Conservation (phyloP, 23 tunicate species). For the Aplidium turbinatum region DNA sequence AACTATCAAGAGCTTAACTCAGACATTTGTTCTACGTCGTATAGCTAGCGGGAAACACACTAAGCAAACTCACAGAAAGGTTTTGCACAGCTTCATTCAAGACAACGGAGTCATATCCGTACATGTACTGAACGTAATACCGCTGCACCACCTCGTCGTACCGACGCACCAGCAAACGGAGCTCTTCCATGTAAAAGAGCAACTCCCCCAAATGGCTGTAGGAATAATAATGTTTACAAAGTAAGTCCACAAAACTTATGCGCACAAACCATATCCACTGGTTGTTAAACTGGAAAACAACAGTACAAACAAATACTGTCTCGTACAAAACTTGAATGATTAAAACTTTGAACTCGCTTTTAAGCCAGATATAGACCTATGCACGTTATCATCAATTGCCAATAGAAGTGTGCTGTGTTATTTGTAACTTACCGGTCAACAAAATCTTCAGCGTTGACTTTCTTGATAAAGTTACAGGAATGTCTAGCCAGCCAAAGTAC, state of each 20-base stretch:
- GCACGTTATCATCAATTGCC: no score
- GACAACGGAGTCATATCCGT: slow-evolving; percentile 86
- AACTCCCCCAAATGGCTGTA: slow-evolving; percentile 84
- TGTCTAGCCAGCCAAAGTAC: slow-evolving; percentile 82
- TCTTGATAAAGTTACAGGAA: slow-evolving; percentile 70
- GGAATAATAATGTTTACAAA: background rate
- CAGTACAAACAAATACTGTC: no score
- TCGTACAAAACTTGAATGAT: no score
- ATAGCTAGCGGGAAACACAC: background rate
- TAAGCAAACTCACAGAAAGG: slow-evolving; percentile 57
- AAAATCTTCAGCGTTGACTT: slow-evolving; percentile 82
- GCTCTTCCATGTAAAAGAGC: slow-evolving; percentile 91
- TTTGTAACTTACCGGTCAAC: slow-evolving; percentile 71
- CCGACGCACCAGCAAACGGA: slow-evolving; percentile 68
- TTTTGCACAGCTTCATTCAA: slow-evolving; percentile 95
- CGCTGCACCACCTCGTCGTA: slow-evolving; percentile 90
- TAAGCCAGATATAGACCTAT: no score
- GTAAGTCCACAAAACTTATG: background rate
- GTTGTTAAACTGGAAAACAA: no score
- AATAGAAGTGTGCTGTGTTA: no score
- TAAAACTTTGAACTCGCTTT: no score
- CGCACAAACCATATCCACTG: no score
- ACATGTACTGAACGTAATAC: slow-evolving; percentile 88
- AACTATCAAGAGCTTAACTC: background rate
- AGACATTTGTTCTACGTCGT: background rate